Evolutionary conservation across 2,888 invertebrate species (phyloP), one percentile per base, ranked within the genome.

Genomic region (Philaethria dido): DNA sequence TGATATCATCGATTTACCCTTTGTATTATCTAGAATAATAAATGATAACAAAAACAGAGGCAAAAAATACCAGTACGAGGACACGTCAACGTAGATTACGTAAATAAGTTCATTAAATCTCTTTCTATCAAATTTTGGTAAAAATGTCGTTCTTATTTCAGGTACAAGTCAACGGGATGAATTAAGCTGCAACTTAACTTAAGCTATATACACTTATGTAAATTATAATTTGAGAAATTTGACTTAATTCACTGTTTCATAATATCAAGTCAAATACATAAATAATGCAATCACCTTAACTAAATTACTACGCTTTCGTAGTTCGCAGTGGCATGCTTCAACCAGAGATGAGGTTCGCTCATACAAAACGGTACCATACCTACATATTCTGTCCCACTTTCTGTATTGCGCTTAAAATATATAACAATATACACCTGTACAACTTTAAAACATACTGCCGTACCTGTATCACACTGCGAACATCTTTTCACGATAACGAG

Each of bases 401-500:
- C 20, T 9, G 20, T 20, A 36, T 55, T n/a, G 20, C 18, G 2
- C 18, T 8, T 22, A 39, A 39, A 39, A 55, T 55, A 55, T 55
- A 55, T 55, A 55, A 55, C 55, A 55, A 39, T 39, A 55, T 55
- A 39, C 39, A 39, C 14, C n/a, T 20, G 39, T 39, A 55, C 14
- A 55, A 55, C 14, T 39, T 39, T 14, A 20, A 55, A 39, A 55
- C 55, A 20, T 55, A 39, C n/a, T 22, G 20, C 39, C 55, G n/a
- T 22, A 55, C 55, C 39, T 39, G 22, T 55, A 55, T 39, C 39
- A 55, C 52, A 33, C 33, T 3, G 5, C n/a, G 55, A n/a, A n/a
- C 39, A 55, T 55, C 55, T 55, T 39, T 55, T 11, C 9, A 39
- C 36, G 55, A 20, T 55, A 55, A 39, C 55, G 55, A 55, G 55